Evolutionary conservation across 1,140 invertebrate species (phyloP).

Genomic region (Penaeus vannamei): DNA sequence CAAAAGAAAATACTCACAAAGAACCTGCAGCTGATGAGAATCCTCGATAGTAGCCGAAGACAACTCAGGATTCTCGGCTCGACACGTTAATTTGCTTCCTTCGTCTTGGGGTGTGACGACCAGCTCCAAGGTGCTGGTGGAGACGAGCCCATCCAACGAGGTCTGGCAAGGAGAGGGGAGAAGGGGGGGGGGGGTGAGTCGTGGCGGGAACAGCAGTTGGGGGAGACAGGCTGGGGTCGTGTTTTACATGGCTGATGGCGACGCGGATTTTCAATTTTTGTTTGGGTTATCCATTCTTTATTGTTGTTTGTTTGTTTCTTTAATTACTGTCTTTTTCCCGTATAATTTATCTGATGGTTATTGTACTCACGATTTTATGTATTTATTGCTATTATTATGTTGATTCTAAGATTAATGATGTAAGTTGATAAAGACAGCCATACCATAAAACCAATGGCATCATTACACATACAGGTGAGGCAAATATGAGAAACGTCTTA

Average conservation of each 20-base stretch:
- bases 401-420: too few species aligned
- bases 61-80: conserved; percentile 71
- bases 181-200: not conserved
- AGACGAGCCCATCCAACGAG: conserved; percentile 69
- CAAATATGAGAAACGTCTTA: not conserved
- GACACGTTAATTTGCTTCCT: conserved; percentile 70
- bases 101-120: conserved; percentile 70
- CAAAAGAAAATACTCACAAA: conserved; percentile 70
- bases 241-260: too few species aligned
- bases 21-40: conserved; percentile 70
- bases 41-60: conserved; percentile 70
- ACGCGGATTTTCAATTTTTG: too few species aligned
- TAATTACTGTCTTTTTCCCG: too few species aligned
- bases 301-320: too few species aligned
- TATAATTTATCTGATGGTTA: too few species aligned
- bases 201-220: not conserved
- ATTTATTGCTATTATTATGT: too few species aligned
- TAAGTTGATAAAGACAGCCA: too few species aligned
- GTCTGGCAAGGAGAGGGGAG: conserved; percentile 44
- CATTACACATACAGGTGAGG: not conserved
- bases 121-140: conserved; percentile 71
- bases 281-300: too few species aligned
- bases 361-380: too few species aligned
- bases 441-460: too few species aligned
- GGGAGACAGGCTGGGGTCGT: too few species aligned